Evolutionary conservation across 2,888 invertebrate genomes (phyloP).

Genomic region (Microctonus hyperodae): DNA sequence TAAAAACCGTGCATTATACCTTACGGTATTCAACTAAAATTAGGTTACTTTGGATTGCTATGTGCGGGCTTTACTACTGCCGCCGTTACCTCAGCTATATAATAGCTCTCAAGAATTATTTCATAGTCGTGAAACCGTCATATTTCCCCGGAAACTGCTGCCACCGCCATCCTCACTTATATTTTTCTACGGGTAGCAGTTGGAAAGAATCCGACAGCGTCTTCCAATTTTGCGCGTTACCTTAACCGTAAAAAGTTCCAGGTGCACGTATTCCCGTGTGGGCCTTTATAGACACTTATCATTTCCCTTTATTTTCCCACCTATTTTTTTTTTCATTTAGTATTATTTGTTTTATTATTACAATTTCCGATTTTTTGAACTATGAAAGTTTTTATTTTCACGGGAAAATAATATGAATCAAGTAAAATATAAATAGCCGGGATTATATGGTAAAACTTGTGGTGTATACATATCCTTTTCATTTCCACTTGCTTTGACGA

Average conservation of each 20-base stretch:
- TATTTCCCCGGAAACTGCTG: slow-evolving; percentile 34
- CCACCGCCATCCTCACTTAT: slow-evolving; percentile 8
- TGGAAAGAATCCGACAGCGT: slow-evolving; percentile 17
- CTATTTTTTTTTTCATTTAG: slow-evolving; percentile 5
- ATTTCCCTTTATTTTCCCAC: slow-evolving; percentile 19
- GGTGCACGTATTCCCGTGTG: slow-evolving; percentile 26
- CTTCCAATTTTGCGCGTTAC: slow-evolving; percentile 36
- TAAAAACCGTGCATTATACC: neutral
- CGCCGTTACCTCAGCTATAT: neutral
- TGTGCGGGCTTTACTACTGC: slow-evolving; percentile 30
- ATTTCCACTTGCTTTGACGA: neutral
- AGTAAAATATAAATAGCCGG: slow-evolving; percentile 6
- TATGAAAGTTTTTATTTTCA: slow-evolving; percentile 26
- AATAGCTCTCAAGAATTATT: slow-evolving; percentile 28
- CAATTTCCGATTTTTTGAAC: neutral
- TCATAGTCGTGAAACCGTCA: slow-evolving; percentile 37
- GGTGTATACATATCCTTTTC: neutral
- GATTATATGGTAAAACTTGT: slow-evolving; percentile 17
- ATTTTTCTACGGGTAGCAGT: slow-evolving; percentile 20
- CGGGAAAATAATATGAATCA: slow-evolving; percentile 31
- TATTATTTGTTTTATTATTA: neutral
- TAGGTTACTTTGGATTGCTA: slow-evolving; percentile 40
- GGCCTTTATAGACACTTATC: slow-evolving; percentile 25
- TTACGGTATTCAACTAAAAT: slow-evolving; percentile 31
- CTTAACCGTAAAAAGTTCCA: slow-evolving; percentile 23